These are phyloP conservation scores for Carollia perspicillata DNA, from an alignment of 2,113 vertebrate genomes.

Conservation along the genomic window DNA sequence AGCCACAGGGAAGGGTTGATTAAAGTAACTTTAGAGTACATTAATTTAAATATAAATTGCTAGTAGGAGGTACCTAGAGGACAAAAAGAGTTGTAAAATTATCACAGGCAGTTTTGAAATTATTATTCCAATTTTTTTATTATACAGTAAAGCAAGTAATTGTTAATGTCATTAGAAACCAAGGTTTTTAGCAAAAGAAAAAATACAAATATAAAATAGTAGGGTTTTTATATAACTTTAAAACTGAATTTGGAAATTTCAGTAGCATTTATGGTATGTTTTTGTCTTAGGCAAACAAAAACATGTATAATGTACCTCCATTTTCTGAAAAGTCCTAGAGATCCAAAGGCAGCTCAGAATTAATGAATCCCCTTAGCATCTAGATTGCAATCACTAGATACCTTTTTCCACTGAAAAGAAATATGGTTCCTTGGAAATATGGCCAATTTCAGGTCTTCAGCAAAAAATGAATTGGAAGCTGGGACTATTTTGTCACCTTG, in stretches of 20 bases:
- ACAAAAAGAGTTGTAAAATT: conserved; percentile 38
- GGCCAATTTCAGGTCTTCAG: not conserved
- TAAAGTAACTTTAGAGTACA: conserved; percentile 23
- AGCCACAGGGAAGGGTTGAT: not conserved
- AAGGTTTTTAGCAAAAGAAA: not conserved
- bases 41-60: conserved; percentile 37
- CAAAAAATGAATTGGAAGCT: conserved; percentile 49
- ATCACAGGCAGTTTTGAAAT: conserved; percentile 24
- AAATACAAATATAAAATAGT: not conserved
- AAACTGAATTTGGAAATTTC: not conserved
- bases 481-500: conserved; percentile 12
- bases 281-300: conserved; percentile 26
- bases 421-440: not conserved
- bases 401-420: not conserved
- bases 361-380: not conserved
- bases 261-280: not conserved
- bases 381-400: not conserved
- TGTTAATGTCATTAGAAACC: not conserved
- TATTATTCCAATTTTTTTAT: conserved; percentile 13
- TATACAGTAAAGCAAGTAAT: conserved; percentile 13
- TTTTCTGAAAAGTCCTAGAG: conserved; percentile 26
- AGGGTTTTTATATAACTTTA: not conserved
- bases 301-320: not conserved
- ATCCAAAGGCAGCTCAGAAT: not conserved
- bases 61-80: not conserved